Conservation (phyloP, 2,888 invertebrate species). For the Neuroscelio doddi region DNA sequence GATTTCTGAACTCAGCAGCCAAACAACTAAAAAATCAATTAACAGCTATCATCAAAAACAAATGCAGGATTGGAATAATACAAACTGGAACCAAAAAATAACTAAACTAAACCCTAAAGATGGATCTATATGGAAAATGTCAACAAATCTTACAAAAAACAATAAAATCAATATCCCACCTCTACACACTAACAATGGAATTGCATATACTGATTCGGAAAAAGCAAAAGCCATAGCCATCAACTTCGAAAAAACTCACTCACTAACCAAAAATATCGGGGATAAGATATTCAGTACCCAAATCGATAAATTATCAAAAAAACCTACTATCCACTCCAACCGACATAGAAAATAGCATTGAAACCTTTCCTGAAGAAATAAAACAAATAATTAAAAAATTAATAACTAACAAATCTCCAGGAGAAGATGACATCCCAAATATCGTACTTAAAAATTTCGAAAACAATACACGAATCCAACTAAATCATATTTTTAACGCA, state of each 20-base stretch:
- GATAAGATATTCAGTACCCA: no score
- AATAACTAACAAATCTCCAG: constrained; percentile 34
- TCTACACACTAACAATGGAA: constrained; percentile 21
- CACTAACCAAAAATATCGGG: constrained; percentile 30
- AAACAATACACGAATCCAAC: constrained; percentile 20
- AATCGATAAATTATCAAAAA: not conserved
- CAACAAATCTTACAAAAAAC: constrained; percentile 30
- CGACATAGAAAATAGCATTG: not conserved
- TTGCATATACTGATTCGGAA: constrained; percentile 17
- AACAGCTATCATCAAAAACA: no score
- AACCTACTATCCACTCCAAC: no score
- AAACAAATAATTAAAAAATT: constrained; percentile 5
- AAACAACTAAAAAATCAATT: no score
- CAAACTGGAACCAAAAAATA: constrained; percentile 25
- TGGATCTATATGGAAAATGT: constrained; percentile 24
- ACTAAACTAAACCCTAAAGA: constrained; percentile 21
- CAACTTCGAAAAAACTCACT: constrained; percentile 33
- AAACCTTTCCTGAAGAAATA: constrained; percentile 5
- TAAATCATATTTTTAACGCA: constrained; percentile 24
- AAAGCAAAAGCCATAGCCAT: constrained; percentile 37
- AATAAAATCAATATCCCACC: constrained; percentile 17
- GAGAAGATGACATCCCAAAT: constrained; percentile 25
- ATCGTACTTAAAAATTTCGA: constrained; percentile 23
- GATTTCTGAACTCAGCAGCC: no score
- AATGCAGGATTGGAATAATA: constrained; percentile 19